Evolutionary conservation across 2,113 vertebrate genomes (phyloP).

Genomic region (Nothoprocta perdicaria): DNA sequence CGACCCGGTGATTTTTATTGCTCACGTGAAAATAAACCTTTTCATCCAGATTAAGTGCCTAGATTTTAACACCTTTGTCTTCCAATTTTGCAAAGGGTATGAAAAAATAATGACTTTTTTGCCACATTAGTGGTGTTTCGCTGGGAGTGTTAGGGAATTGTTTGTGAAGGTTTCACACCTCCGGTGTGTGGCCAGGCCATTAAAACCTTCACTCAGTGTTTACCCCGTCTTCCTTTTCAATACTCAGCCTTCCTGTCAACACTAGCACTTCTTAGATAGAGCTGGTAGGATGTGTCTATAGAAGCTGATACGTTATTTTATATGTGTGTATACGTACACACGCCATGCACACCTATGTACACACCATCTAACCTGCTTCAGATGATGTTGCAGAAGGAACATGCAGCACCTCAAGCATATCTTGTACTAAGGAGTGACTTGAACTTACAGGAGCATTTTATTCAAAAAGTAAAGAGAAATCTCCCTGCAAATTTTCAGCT

Average conservation of each 20-base stretch:
- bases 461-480: background rate
- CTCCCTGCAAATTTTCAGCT: background rate
- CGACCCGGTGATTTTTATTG: background rate
- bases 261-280: background rate
- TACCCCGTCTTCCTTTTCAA: background rate
- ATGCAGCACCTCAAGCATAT: background rate
- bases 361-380: background rate
- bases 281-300: background rate
- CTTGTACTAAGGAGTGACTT: background rate
- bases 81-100: background rate
- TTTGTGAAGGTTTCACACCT: background rate
- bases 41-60: background rate
- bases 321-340: too few relatives aligned
- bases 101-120: background rate
- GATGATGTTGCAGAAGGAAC: background rate
- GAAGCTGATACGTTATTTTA: background rate
- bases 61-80: background rate
- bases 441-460: background rate
- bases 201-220: background rate
- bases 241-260: background rate
- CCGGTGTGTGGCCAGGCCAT: background rate
- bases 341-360: too few relatives aligned
- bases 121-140: background rate
- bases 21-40: background rate
- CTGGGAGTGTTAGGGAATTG: background rate